Conservation (phyloP, 35 echinoderm and acorn worm species). For the Stichopus chloronotus region DNA sequence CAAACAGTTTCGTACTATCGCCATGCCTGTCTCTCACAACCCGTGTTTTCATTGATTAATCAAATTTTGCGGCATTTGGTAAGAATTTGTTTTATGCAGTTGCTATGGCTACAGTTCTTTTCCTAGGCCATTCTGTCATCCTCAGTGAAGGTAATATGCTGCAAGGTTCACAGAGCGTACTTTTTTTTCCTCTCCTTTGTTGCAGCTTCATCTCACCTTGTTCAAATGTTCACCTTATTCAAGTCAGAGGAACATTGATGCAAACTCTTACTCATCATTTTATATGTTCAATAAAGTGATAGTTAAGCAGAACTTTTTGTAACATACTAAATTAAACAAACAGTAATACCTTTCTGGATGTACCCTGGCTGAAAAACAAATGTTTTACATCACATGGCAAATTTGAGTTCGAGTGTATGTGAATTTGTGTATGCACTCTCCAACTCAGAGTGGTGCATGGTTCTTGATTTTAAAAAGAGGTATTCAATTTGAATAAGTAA, state of each 20-base stretch:
- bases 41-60: slow-evolving; percentile 32
- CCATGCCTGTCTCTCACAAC: neutral
- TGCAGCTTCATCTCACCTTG: neutral
- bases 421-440: no score
- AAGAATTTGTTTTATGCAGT: slow-evolving; percentile 8
- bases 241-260: no score
- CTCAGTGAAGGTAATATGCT: neutral
- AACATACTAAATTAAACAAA: no score
- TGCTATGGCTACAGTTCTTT: neutral
- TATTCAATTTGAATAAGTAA: neutral
- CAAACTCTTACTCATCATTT: no score
- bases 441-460: no score
- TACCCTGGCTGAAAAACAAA: no score
- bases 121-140: neutral
- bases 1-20: neutral
- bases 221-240: neutral
- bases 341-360: no score
- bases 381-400: no score
- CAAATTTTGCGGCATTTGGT: neutral
- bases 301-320: no score
- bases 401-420: no score
- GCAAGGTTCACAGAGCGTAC: neutral
- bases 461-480: no score
- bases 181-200: neutral
- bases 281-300: no score